These are phyloP conservation scores for Cephus rjabovi DNA, from an alignment of 2,888 invertebrate genomes.

Conservation along the genomic window DNA sequence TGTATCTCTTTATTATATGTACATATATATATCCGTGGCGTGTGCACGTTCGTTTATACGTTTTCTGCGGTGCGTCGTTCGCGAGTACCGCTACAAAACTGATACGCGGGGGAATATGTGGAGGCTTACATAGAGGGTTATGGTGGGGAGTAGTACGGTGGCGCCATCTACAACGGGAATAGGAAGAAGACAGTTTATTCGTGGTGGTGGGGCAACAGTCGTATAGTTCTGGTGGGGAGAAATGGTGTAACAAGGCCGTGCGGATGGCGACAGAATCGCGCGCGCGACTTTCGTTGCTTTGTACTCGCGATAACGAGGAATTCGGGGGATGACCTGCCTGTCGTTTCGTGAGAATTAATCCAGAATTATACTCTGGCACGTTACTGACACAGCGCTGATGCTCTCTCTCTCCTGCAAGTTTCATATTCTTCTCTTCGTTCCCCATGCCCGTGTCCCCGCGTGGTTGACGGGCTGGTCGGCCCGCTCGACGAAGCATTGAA, in stretches of 20 bases:
- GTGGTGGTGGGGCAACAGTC: conserved; percentile 13
- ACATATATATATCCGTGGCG: conserved; percentile 8
- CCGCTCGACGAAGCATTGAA: neutral
- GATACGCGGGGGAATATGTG: conserved; percentile 62
- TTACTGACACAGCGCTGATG: neutral
- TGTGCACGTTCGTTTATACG: conserved; percentile 23
- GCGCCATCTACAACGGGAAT: conserved; percentile 8
- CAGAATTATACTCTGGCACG: neutral
- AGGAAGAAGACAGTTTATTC: neutral
- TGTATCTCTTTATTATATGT: neutral
- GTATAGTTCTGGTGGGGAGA: conserved; percentile 10
- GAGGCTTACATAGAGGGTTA: conserved; percentile 56
- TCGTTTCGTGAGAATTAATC: neutral
- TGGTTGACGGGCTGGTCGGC: no score
- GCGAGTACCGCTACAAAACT: conserved; percentile 64
- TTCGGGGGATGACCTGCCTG: neutral
- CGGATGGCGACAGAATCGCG: conserved; percentile 26
- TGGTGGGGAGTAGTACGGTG: conserved; percentile 29
- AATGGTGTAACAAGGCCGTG: conserved; percentile 35
- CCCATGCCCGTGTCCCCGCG: no score
- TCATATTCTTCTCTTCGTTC: neutral
- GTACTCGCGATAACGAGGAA: neutral
- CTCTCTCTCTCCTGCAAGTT: neutral
- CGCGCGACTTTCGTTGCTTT: neutral
- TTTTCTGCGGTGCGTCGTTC: conserved; percentile 35